These are phyloP conservation scores for Hypsopygia costalis DNA, from an alignment of 2,888 invertebrate species.

Conservation along the genomic window DNA sequence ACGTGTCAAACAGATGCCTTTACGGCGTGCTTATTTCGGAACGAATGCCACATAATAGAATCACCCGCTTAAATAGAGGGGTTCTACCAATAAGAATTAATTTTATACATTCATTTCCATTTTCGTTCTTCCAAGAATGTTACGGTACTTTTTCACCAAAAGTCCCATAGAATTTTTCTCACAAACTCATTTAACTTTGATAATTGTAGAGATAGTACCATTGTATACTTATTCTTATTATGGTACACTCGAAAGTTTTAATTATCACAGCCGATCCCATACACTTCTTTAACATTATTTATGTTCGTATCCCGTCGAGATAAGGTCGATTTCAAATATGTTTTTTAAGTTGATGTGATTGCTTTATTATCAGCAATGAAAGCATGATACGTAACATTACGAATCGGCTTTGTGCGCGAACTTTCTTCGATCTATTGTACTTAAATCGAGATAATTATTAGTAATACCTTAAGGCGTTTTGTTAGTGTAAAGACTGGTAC, in stretches of 20 bases:
- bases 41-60: too few relatives aligned
- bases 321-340: slow-evolving; percentile 17
- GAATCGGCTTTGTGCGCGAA: slow-evolving; percentile 49
- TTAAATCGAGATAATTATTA: slow-evolving; percentile 52
- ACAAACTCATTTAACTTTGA: slow-evolving; percentile 25
- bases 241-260: slow-evolving; percentile 58
- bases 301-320: slow-evolving; percentile 9
- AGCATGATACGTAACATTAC: slow-evolving; percentile 55
- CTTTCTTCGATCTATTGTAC: slow-evolving; percentile 60
- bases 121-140: too few relatives aligned
- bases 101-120: too few relatives aligned
- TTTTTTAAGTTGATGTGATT: slow-evolving; percentile 12
- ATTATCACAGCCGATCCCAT: slow-evolving; percentile 47
- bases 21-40: too few relatives aligned
- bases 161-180: slow-evolving; percentile 17
- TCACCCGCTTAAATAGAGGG: too few relatives aligned
- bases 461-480: slow-evolving; percentile 24
- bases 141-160: too few relatives aligned
- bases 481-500: neutral
- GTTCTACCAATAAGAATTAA: too few relatives aligned
- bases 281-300: slow-evolving; percentile 21
- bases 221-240: slow-evolving; percentile 36
- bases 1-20: too few relatives aligned
- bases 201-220: slow-evolving; percentile 29
- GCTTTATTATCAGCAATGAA: slow-evolving; percentile 30